A percentile compares a stretch with the other conserved stretches of the same genome.
Conservation (phyloP, 2,113 vertebrate species). For the Lathamus discolor region DNA sequence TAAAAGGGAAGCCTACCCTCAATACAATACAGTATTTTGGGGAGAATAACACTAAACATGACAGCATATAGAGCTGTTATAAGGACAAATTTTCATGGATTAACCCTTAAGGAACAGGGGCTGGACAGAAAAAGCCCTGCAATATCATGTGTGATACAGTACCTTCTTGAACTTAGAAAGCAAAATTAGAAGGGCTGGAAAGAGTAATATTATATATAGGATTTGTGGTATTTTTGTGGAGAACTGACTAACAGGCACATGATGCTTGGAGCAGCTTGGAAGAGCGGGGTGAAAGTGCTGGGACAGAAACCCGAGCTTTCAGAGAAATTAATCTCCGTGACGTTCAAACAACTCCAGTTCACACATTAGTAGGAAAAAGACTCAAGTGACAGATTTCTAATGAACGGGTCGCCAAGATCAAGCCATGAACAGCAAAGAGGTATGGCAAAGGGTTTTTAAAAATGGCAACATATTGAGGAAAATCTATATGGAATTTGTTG, state of each 20-base stretch:
- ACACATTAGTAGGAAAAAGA: neutral
- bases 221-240: neutral
- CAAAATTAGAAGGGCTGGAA: neutral
- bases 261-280: neutral
- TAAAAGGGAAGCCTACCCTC: neutral
- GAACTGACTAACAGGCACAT: constrained; percentile 33
- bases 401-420: neutral
- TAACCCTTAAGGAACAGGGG: neutral
- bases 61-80: neutral
- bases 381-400: neutral
- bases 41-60: neutral
- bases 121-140: neutral
- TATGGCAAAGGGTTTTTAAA: neutral
- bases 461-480: constrained; percentile 19
- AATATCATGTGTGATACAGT: neutral
- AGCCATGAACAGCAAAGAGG: neutral
- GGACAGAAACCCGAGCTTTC: constrained; percentile 23
- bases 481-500: constrained; percentile 19
- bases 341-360: neutral
- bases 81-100: neutral
- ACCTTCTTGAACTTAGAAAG: neutral
- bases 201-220: neutral
- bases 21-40: neutral
- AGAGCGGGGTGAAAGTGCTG: neutral
- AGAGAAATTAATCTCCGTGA: constrained; percentile 5